A percentile compares a stretch with the other conserved stretches of the same genome.
These are phyloP conservation scores for Serrognathus titanus DNA, from an alignment of 2,888 invertebrate species.

Conservation along the genomic window DNA sequence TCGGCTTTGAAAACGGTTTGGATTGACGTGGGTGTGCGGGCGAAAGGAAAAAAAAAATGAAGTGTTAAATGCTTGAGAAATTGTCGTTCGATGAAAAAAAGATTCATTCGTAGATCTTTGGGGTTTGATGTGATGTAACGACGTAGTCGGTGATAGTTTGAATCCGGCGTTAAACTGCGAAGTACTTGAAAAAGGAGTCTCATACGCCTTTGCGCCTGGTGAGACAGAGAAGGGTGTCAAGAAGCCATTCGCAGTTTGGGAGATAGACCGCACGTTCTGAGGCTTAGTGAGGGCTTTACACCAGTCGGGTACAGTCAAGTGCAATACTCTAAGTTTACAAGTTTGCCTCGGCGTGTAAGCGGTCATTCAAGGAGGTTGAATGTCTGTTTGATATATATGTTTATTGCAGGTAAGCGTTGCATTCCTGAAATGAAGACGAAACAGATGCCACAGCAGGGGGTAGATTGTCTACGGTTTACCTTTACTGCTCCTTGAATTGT, in stretches of 20 bases:
- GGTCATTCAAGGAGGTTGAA: constrained; percentile 30
- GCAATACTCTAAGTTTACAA: constrained; percentile 29
- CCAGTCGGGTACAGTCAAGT: constrained; percentile 25
- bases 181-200: constrained; percentile 1
- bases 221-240: constrained; percentile 21
- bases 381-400: constrained; percentile 32
- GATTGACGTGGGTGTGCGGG: too few species aligned
- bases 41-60: too few species aligned
- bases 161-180: constrained; percentile 1
- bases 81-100: neutral
- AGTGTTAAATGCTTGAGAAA: too few species aligned
- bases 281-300: constrained; percentile 29
- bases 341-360: constrained; percentile 23
- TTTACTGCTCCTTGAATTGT: neutral
- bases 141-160: constrained; percentile 1
- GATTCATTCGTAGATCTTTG: neutral
- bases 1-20: neutral
- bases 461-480: neutral
- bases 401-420: constrained; percentile 20
- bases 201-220: constrained; percentile 18
- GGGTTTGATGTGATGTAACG: neutral
- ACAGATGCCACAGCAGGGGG: neutral
- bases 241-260: constrained; percentile 28
- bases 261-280: constrained; percentile 29
- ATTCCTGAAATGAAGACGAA: neutral